Percentiles rank a stretch among this genome's conserved stretches.
Conservation (phyloP, 2,888 invertebrate genomes). For the Nemoura dubitans region DNA sequence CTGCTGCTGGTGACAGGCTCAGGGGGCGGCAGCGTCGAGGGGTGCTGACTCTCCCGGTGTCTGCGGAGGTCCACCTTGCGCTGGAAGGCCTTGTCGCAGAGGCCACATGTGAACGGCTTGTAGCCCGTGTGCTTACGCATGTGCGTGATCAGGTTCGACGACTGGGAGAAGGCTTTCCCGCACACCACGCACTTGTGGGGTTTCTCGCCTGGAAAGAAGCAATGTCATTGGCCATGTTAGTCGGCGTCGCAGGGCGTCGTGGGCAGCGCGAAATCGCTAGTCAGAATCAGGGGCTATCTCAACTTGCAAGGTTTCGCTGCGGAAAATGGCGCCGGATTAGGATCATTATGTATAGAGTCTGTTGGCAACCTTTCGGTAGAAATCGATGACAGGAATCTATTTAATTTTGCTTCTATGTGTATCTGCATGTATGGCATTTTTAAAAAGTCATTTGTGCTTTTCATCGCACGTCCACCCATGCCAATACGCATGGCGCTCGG, state of each 20-base stretch:
- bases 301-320: not conserved
- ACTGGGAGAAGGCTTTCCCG: slow-evolving; percentile 70
- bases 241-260: not conserved
- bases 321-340: not conserved
- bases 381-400: no score
- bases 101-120: slow-evolving; percentile 75
- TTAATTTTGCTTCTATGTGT: no score
- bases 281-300: not conserved
- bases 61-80: slow-evolving; percentile 92
- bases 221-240: not conserved
- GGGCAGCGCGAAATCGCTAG: not conserved
- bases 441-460: no score
- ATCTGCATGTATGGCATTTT: no score
- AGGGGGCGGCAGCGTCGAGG: slow-evolving; percentile 54
- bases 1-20: slow-evolving; percentile 40
- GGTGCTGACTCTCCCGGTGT: slow-evolving; percentile 92
- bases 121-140: slow-evolving; percentile 69
- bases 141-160: slow-evolving; percentile 69
- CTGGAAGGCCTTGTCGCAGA: slow-evolving; percentile 96
- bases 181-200: slow-evolving; percentile 69
- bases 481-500: no score
- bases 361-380: no score
- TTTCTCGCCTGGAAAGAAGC: slow-evolving; percentile 72
- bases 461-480: no score
- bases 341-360: no score